phyloP scores from a whole-genome alignment of 2,797 vertebrate genomes.

The Potorous gilbertii region DNA sequence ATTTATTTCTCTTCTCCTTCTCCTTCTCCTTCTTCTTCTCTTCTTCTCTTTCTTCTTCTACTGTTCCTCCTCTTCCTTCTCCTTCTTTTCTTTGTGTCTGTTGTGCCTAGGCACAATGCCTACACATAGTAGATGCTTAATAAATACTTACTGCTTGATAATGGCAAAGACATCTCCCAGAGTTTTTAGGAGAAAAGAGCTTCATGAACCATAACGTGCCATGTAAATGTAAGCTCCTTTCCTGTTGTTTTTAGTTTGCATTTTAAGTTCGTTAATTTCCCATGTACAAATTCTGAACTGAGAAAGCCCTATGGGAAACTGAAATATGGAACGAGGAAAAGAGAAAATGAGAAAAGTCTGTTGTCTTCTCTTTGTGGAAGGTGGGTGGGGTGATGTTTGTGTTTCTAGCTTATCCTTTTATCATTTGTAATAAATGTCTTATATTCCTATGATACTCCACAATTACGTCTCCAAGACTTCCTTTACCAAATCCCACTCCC shows the following conservation, averaged over 20 bases:
- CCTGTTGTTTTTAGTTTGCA: constrained; percentile 18
- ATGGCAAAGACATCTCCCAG: background rate
- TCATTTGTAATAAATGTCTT: background rate
- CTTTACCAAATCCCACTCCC: background rate
- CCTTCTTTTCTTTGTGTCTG: background rate
- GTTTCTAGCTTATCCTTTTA: background rate
- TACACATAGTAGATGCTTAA: background rate
- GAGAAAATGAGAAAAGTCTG: background rate
- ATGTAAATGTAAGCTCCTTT: background rate
- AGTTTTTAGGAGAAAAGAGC: background rate
- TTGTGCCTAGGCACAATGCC: too few species aligned
- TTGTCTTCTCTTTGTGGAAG: background rate
- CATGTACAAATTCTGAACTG: constrained; percentile 28
- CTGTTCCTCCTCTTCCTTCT: too few species aligned
- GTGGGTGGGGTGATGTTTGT: background rate
- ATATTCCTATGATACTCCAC: background rate
- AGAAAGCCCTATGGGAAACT: constrained; percentile 7
- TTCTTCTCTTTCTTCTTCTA: background rate
- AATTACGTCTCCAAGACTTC: background rate
- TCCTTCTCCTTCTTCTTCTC: too few species aligned
- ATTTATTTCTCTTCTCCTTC: background rate
- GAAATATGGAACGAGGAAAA: background rate
- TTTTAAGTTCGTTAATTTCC: background rate
- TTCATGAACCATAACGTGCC: background rate
- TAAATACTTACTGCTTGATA: background rate